These are phyloP conservation scores for Platyscapa corneri DNA, from an alignment of 1,140 invertebrate species.

Conservation along the genomic window DNA sequence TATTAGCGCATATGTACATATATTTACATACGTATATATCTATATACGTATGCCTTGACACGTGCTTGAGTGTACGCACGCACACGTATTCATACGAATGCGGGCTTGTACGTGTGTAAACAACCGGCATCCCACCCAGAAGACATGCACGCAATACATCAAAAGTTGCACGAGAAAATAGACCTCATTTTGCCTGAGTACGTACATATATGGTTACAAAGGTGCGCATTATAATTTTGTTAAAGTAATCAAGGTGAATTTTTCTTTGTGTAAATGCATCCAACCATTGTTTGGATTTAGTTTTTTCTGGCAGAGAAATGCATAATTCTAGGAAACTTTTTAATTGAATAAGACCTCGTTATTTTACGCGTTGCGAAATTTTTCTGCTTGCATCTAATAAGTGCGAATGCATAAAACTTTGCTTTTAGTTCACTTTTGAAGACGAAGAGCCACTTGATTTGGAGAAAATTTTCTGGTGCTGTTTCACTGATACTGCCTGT, in stretches of 20 bases:
- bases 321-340: background rate
- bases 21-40: background rate
- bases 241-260: conserved; percentile 2
- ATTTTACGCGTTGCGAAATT: background rate
- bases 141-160: background rate
- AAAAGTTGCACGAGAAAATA: background rate
- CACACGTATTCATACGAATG: background rate
- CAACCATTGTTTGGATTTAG: background rate
- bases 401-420: background rate
- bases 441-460: background rate
- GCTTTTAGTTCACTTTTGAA: background rate
- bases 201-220: background rate
- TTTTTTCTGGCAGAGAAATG: background rate
- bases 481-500: background rate
- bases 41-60: background rate
- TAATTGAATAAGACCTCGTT: background rate
- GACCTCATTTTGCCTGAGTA: background rate
- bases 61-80: background rate
- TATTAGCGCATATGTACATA: conserved; percentile 28
- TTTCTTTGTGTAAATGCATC: background rate
- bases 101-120: background rate
- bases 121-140: background rate
- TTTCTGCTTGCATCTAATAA: background rate
- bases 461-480: background rate
- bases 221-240: background rate